Base-by-base conservation (phyloP, 2,797 vertebrate genomes). In the Lacerta viridis region DNA sequence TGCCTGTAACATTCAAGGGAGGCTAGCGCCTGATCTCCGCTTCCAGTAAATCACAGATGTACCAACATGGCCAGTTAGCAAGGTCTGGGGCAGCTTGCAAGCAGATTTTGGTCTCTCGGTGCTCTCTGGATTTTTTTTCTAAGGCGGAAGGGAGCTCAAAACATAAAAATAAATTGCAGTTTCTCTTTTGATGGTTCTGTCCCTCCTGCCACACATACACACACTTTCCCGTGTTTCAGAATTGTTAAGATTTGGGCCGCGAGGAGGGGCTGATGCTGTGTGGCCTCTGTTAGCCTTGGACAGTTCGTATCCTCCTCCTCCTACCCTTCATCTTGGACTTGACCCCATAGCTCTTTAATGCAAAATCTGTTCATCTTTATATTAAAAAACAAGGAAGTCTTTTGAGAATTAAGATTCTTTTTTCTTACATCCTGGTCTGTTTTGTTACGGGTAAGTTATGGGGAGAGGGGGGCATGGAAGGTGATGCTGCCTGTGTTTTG, bases 341-440 rank as follows among this genome's bases (percentile, higher is more conserved):
- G 55, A 68, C 55, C 2, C 0, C 0, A 72, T 84, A 68, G 91
- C 59, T 94, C 6, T 80, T 89, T 85, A 93, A 92, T 94, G 92
- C 88, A 91, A 90, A 92, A 84, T 66, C 91, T 72, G 74, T 87
- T 82, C 90, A 33, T 88, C 93, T 94, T 94, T 61, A 79, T 87
- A 93, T 93, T 79, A 79, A 71, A 84, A 59, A 78, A 61, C 68
- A 71, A 84, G 25, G 36, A 91, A 29, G 0, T 0, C 10, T 85
- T 87, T 90, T 85, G 87, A 89, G 79, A 1, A 50, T 5, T 1
- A 81, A 81, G 83, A 55, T 27, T 80, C 83, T 90, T 85, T 92
- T 93, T 64, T 64, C 33, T 33, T 89, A 64, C 27, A 68, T n/a
- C 41, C 18, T 7, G n/a, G n/a, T 89, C 71, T 3, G 3, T 41